Percentiles rank a stretch among this genome's conserved stretches.
Evolutionary conservation across 1,140 invertebrate genomes (phyloP).

Genomic region (Portunus trituberculatus): DNA sequence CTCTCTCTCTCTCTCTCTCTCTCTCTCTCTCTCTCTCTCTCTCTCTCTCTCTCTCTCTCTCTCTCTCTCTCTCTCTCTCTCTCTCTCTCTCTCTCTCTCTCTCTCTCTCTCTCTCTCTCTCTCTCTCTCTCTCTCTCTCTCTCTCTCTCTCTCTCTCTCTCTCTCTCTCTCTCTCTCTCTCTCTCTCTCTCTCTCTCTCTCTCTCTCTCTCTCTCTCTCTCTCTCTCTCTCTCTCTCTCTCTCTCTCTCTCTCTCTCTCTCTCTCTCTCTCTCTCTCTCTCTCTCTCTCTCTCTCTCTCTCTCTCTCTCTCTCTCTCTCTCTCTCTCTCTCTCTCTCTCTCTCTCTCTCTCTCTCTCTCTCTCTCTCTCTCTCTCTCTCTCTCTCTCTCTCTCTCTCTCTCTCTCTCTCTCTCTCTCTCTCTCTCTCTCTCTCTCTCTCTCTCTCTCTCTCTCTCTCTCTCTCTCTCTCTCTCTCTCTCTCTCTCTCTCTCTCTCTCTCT

Average conservation of each 20-base stretch:
- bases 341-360: constrained; percentile 43
- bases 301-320: neutral
- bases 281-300: neutral
- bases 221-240: constrained; percentile 11
- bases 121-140: no score
- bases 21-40: neutral
- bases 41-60: neutral
- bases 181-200: neutral
- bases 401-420: no score
- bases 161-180: no score
- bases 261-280: constrained; percentile 35
- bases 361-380: constrained; percentile 43
- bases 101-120: constrained; percentile 37
- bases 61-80: constrained; percentile 43
- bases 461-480: neutral
- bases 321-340: neutral
- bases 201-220: neutral
- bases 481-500: neutral
- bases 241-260: constrained; percentile 35
- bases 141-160: no score
- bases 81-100: constrained; percentile 43
- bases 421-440: no score
- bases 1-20: neutral
- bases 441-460: no score
- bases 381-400: constrained; percentile 37